phyloP scores from a whole-genome alignment of 2,797 vertebrate species.

The Chromis chromis region DNA sequence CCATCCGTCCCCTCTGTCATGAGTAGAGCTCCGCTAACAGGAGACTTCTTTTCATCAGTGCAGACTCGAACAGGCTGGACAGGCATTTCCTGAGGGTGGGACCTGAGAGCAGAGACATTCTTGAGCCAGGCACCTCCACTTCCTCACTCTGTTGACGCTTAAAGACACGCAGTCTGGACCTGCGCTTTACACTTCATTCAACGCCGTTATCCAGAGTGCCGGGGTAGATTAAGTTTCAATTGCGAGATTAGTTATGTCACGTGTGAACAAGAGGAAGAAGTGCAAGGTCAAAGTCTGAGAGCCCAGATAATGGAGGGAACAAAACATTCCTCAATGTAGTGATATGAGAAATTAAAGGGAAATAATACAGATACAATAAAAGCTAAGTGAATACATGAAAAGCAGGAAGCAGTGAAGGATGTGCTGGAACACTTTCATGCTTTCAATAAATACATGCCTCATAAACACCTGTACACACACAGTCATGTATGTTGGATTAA shows the following conservation, averaged over 20 bases:
- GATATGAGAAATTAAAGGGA: not conserved
- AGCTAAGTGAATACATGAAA: no score
- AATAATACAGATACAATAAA: no score
- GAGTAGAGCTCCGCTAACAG: slow-evolving; percentile 41
- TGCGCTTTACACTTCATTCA: slow-evolving; percentile 35
- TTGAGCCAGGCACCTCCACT: slow-evolving; percentile 83
- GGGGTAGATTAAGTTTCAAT: slow-evolving; percentile 30
- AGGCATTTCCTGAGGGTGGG: slow-evolving; percentile 87
- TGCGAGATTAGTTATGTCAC: slow-evolving; percentile 27
- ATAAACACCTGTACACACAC: no score
- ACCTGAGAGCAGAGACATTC: slow-evolving; percentile 78
- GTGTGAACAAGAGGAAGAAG: slow-evolving; percentile 41
- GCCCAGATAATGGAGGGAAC: slow-evolving; percentile 7
- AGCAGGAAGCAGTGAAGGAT: no score
- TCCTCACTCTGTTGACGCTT: slow-evolving; percentile 80
- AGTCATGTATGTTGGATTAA: no score
- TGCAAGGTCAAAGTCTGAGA: slow-evolving; percentile 33
- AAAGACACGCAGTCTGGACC: slow-evolving; percentile 71
- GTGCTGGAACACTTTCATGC: not conserved
- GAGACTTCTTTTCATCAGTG: slow-evolving; percentile 53
- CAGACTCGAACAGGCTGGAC: slow-evolving; percentile 73
- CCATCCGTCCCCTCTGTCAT: slow-evolving; percentile 11
- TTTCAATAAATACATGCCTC: not conserved
- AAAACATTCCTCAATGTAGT: slow-evolving; percentile 2
- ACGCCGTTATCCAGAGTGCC: slow-evolving; percentile 13